phyloP scores from a whole-genome alignment of 1,140 invertebrate species.

The Maniola jurtina region DNA sequence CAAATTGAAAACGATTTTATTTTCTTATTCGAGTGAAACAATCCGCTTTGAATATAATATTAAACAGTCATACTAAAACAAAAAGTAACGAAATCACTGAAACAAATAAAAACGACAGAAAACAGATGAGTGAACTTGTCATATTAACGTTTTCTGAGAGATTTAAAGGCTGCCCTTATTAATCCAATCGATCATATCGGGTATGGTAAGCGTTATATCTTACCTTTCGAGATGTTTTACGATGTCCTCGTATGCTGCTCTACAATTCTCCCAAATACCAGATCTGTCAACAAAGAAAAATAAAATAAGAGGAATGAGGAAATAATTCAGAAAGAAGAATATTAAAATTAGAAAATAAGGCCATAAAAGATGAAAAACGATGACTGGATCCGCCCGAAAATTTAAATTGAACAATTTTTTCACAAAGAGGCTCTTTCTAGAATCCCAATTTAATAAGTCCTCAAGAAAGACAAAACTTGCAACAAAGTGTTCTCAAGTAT shows the following conservation, averaged over 20 bases:
- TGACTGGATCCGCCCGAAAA: conserved; percentile 27
- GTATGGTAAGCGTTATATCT: conserved; percentile 49
- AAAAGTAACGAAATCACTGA: conserved; percentile 1
- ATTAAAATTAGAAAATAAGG: conserved; percentile 46
- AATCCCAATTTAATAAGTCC: conserved; percentile 42
- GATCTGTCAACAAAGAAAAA: conserved; percentile 84
- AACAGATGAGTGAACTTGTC: conserved; percentile 8
- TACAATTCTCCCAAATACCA: conserved; percentile 95
- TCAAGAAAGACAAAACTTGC: conserved; percentile 55
- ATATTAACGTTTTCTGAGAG: conserved; percentile 1
- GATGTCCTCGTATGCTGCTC: conserved; percentile 95
- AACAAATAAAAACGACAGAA: conserved; percentile 14
- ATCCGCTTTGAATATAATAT: conserved; percentile 25
- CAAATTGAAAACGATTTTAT: conserved; percentile 50
- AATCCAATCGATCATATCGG: conserved; percentile 11
- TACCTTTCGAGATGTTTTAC: conserved; percentile 95
- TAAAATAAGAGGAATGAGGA: conserved; percentile 68
- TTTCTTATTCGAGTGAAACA: conserved; percentile 19
- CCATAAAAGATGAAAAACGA: conserved; percentile 42
- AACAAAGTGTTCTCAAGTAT: conserved; percentile 59
- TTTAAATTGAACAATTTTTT: conserved; percentile 42
- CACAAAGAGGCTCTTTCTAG: conserved; percentile 36
- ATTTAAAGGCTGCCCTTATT: background rate
- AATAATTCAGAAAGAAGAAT: conserved; percentile 38
- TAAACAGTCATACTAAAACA: conserved; percentile 25